phyloP scores from a whole-genome alignment of 2,113 vertebrate species.

The Emydura subglobosa region DNA sequence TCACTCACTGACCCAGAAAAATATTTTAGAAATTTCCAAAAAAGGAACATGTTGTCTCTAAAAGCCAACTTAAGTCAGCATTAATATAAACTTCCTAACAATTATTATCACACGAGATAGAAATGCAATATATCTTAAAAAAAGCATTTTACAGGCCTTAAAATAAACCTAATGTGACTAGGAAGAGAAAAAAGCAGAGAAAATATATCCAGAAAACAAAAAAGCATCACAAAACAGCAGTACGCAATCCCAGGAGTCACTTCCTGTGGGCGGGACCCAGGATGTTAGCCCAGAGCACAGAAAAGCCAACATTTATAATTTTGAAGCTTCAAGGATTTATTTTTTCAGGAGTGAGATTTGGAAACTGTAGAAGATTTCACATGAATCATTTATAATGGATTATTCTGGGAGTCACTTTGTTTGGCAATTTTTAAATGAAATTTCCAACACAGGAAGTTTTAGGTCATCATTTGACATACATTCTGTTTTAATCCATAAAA shows the following conservation, averaged over 20 bases:
- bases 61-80: neutral
- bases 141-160: neutral
- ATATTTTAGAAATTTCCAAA: neutral
- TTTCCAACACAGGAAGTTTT: conserved; percentile 59
- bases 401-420: conserved; percentile 46
- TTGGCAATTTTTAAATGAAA: conserved; percentile 72
- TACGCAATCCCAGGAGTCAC: neutral
- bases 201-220: neutral
- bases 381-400: neutral
- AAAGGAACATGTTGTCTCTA: neutral
- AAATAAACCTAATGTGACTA: neutral
- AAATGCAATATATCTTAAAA: neutral
- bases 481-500: conserved; percentile 74
- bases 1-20: neutral
- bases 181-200: neutral
- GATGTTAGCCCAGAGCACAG: neutral
- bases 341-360: neutral
- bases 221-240: neutral
- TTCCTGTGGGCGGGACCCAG: neutral
- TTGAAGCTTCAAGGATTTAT: neutral
- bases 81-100: neutral
- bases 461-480: conserved; percentile 72
- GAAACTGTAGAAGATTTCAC: neutral
- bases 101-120: neutral
- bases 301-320: neutral